Conservation (phyloP, 2,113 vertebrate genomes). For the Ceuthmochares aereus region DNA sequence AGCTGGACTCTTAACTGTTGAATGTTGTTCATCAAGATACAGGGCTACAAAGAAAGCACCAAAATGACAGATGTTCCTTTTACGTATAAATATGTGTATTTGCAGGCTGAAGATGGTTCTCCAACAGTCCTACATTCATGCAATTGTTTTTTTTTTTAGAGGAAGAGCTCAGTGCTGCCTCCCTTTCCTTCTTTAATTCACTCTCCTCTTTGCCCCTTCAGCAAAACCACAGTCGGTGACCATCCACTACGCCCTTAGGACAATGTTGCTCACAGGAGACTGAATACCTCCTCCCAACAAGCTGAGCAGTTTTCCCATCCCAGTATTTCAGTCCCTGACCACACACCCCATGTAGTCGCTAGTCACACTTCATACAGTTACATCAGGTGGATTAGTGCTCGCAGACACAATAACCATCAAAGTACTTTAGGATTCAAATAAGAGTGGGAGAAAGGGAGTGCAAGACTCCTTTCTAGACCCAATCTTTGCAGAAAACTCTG, state of each 20-base stretch:
- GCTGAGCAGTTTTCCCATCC: not conserved
- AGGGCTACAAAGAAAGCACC: conserved; percentile 81
- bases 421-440: not conserved
- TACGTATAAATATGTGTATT: not conserved
- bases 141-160: not conserved
- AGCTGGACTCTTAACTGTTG: conserved; percentile 95
- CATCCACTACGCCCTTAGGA: not conserved
- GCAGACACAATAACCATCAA: not conserved
- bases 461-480: not conserved
- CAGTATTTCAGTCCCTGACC: not conserved
- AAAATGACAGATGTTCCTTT: not conserved
- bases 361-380: not conserved
- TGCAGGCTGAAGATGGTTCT: not conserved
- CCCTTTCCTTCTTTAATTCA: not conserved
- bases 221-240: not conserved
- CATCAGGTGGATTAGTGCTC: not conserved
- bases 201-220: not conserved
- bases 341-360: not conserved
- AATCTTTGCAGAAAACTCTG: not conserved
- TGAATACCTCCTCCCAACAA: not conserved
- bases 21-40: conserved; percentile 97
- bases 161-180: not conserved
- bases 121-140: not conserved
- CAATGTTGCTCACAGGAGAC: not conserved
- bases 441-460: not conserved